A percentile compares a stretch with the other conserved stretches of the same genome.
Evolutionary conservation across 92 coral and sea anemone species (phyloP).

Genomic region (Zoanthus gigantus): DNA sequence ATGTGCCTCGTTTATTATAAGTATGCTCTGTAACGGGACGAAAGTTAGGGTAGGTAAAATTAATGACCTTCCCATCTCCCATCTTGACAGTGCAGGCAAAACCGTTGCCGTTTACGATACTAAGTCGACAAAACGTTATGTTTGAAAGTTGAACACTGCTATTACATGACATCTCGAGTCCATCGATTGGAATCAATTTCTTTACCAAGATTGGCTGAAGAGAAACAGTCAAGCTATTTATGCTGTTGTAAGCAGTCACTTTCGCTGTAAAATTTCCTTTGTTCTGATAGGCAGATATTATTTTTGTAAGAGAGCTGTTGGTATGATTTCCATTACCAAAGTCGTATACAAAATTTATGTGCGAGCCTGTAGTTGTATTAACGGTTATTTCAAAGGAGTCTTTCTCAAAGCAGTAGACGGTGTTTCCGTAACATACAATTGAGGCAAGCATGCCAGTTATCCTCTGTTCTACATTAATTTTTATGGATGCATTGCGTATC

Average conservation of each 20-base stretch:
- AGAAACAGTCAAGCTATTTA: neutral
- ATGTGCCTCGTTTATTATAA: conserved; percentile 1
- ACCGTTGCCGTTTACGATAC: conserved; percentile 13
- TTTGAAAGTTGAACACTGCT: conserved; percentile 27
- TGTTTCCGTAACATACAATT: conserved; percentile 9
- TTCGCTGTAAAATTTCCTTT: conserved; percentile 17
- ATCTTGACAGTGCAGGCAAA: conserved; percentile 14
- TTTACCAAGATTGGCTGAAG: conserved; percentile 2
- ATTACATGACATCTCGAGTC: neutral
- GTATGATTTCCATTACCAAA: conserved; percentile 12
- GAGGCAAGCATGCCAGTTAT: conserved; percentile 10
- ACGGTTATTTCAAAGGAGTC: conserved; percentile 8
- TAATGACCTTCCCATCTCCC: conserved; percentile 5
- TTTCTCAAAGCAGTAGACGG: conserved; percentile 25
- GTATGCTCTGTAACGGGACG: neutral
- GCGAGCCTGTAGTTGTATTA: neutral
- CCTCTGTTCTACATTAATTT: neutral
- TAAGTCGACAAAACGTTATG: conserved; percentile 15
- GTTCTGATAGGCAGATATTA: neutral
- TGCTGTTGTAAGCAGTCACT: conserved; percentile 33
- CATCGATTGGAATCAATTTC: conserved; percentile 12
- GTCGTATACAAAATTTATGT: conserved; percentile 3
- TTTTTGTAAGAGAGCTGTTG: conserved; percentile 1
- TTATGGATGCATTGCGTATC: neutral
- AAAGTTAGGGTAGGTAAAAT: neutral